phyloP scores from a whole-genome alignment of 2,797 vertebrate genomes.

The Cebuella pygmaea region DNA sequence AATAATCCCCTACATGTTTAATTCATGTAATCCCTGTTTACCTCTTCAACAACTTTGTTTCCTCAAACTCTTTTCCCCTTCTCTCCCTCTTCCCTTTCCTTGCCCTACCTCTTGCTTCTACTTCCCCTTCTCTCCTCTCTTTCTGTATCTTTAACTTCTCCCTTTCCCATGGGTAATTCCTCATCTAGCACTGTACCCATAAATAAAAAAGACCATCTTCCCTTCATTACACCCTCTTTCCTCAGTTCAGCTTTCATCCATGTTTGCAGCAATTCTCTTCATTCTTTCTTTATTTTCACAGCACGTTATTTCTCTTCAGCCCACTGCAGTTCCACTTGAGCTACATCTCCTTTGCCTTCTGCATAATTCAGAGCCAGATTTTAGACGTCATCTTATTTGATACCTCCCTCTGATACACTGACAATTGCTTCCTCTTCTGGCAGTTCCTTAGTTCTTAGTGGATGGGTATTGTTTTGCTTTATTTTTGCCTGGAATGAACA shows the following conservation, averaged over 20 bases:
- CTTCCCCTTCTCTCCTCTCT: neutral
- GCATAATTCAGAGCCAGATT: neutral
- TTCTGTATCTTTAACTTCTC: neutral
- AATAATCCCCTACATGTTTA: neutral
- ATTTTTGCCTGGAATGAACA: neutral
- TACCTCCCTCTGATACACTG: neutral
- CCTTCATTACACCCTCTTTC: neutral
- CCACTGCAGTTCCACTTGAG: neutral
- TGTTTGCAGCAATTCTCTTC: neutral
- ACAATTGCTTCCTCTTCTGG: neutral
- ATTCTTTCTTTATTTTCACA: neutral
- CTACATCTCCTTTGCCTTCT: neutral
- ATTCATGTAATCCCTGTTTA: neutral
- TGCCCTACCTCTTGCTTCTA: neutral
- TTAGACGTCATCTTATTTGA: neutral
- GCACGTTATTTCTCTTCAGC: neutral
- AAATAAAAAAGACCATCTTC: neutral
- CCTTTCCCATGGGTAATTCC: neutral
- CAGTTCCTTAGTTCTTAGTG: neutral
- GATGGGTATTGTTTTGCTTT: neutral
- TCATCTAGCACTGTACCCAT: neutral
- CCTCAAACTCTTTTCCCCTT: neutral
- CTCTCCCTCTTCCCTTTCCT: neutral
- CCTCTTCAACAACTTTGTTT: neutral
- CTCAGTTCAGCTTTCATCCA: neutral